Evolutionary conservation across 2,797 vertebrate genomes (phyloP), one percentile per base, ranked within the genome.

Genomic region (Tarsius wallacei): DNA sequence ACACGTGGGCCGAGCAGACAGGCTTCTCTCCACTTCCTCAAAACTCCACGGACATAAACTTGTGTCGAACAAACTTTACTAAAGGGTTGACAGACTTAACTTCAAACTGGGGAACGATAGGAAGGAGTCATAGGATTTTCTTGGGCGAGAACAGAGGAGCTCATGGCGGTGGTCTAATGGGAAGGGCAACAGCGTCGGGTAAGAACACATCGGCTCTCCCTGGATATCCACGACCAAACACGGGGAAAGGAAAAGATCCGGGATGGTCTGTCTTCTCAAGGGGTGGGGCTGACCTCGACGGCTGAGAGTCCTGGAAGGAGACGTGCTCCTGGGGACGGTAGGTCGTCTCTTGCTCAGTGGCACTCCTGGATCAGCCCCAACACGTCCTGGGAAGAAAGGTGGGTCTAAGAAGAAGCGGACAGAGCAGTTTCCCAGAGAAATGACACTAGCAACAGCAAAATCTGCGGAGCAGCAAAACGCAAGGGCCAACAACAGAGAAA

Each of bases 391-490:
- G 57, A 47, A 73, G 16, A 73, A 90, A 73, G 68, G 15, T 12
- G 11, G 33, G 36, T 66, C 19, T 21, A 49, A 89, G 71, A 28
- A 64, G 31, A 78, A 22, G 57, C 17, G 17, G 55, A 47, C 49
- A n/a, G 42, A 63, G 8, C 2, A 77, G 4, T 89, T 93, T 93
- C 73, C 16, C 61, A 14, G 55, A 63, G 57, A 68, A 84, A 70
- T 13, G 47, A 9, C 4, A 5, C 21, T 59, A 70, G 63, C 10
- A 16, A 61, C 26, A 66, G 64, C 19, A 55, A 77, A 82, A 7
- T 12, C 21, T 33, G 3, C 24, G 7, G 31, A 42, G 71, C 4
- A 63, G 26, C 8, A 36, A 42, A 21, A 10, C 0, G 3, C 0
- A 31, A 28, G 10, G 42, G 22, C 49, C 21, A 74, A 66, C 31